Conservation (phyloP, 2,113 vertebrate species). For the Gulo gulo region DNA sequence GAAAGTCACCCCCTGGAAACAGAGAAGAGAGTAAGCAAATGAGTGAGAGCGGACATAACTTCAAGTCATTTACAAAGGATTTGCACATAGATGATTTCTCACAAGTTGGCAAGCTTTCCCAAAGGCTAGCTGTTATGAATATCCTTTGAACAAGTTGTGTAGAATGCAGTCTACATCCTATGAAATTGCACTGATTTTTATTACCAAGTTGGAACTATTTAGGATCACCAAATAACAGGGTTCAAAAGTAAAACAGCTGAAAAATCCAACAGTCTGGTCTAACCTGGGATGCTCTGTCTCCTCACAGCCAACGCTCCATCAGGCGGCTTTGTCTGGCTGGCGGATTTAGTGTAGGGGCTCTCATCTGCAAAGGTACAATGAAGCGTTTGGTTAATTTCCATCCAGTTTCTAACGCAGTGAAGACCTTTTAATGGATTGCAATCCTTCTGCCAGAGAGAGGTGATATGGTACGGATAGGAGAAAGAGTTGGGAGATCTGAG, state of each 20-base stretch:
- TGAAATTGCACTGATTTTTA: constrained; percentile 29
- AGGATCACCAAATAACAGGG: constrained; percentile 64
- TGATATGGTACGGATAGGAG: background rate
- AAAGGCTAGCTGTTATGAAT: constrained; percentile 17
- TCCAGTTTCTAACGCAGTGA: constrained; percentile 57
- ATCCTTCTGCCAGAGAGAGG: constrained; percentile 68
- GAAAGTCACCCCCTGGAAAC: constrained; percentile 37
- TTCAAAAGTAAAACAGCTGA: constrained; percentile 73
- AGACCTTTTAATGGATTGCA: constrained; percentile 60
- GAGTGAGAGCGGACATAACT: constrained; percentile 30
- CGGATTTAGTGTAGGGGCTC: constrained; percentile 97
- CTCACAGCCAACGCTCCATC: constrained; percentile 97
- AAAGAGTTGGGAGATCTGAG: constrained; percentile 2
- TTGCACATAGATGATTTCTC: constrained; percentile 44
- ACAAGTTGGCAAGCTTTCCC: constrained; percentile 33
- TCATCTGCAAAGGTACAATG: constrained; percentile 93
- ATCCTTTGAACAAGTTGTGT: background rate
- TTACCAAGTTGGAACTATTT: constrained; percentile 53
- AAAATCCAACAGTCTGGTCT: constrained; percentile 77
- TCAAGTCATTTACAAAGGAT: constrained; percentile 43
- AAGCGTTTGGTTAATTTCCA: constrained; percentile 79
- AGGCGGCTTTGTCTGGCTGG: constrained; percentile 92
- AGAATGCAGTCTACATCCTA: background rate
- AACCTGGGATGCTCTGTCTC: constrained; percentile 99
- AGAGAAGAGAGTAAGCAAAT: constrained; percentile 35